Evolutionary conservation across 2,797 vertebrate genomes (phyloP).

Genomic region (Silurus aristotelis): DNA sequence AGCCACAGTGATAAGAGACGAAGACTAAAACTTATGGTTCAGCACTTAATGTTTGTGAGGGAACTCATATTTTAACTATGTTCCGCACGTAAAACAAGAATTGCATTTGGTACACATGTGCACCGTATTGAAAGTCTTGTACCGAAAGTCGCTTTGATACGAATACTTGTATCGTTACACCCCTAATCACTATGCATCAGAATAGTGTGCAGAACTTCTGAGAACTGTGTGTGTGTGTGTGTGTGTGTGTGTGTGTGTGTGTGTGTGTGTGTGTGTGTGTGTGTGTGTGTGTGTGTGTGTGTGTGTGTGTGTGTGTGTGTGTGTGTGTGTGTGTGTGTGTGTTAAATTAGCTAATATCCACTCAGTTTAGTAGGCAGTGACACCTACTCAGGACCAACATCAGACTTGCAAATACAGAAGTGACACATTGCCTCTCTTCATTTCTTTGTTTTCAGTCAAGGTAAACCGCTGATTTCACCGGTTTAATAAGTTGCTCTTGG

Average conservation of each 20-base stretch:
- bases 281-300: background rate
- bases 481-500: background rate
- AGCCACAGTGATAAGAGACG: no score
- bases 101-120: no score
- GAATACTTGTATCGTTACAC: no score
- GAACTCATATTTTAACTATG: no score
- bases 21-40: no score
- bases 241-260: background rate
- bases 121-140: no score
- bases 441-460: background rate
- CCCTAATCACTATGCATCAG: no score
- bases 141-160: no score
- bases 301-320: background rate
- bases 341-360: background rate
- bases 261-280: background rate
- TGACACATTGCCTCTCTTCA: conserved; percentile 1
- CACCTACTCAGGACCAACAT: conserved; percentile 18
- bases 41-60: no score
- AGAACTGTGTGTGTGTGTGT: no score
- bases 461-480: conserved; percentile 7
- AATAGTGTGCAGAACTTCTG: no score
- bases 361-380: conserved; percentile 1
- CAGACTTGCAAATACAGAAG: conserved; percentile 41
- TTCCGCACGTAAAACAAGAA: no score
- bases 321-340: background rate